Evolutionary conservation across 92 coral and sea anemone genomes (phyloP), one percentile per base, ranked within the genome.

Genomic region (Actinostola sp.): DNA sequence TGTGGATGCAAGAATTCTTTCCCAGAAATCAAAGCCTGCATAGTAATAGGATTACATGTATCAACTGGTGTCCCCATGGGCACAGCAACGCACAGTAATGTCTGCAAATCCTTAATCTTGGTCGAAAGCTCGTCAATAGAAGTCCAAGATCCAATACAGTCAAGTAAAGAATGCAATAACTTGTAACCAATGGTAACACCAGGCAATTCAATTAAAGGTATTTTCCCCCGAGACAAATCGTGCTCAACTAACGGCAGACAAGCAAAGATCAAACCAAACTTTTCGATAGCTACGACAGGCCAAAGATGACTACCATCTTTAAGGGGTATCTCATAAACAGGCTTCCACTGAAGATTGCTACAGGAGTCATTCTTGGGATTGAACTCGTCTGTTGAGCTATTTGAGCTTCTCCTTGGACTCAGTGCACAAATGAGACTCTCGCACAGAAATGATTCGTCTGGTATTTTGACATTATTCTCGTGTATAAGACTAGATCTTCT

Each of bases 21-120:
- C 8, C 84, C 81, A 72, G 75, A 64, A 44, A 93, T 74, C 49
- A 89, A 75, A n/a, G 89, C 79, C 57, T 86, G 89, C 27, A 87
- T 79, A 13, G 89, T 74, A n/a, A 61, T 54, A n/a, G 88, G 84
- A 70, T 93, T 93, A 30, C n/a, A n/a, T n/a, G 81, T 81, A 56
- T 89, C 98, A 14, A 88, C 81, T 30, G 92, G 96, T 49, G 98
- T 89, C 4, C 98, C 98, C 73, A 93, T 89, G 4, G 98, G 98
- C 14, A 78, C 84, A 1, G 88, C 83, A 46, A 89, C 81, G 60
- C 89, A 84, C 56, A 93, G 83, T 54, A 87, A 85, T 16, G 77
- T 81, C 67, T 85, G 85, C 30, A 93, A 70, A 56, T 93, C 98
- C 51, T 59, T 85, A 33, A 77, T 58, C 64, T 86, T 89, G 31